Evolutionary conservation across 2,888 invertebrate species (phyloP), one percentile per base, ranked within the genome.

Genomic region (Drosophila suboccidentalis): DNA sequence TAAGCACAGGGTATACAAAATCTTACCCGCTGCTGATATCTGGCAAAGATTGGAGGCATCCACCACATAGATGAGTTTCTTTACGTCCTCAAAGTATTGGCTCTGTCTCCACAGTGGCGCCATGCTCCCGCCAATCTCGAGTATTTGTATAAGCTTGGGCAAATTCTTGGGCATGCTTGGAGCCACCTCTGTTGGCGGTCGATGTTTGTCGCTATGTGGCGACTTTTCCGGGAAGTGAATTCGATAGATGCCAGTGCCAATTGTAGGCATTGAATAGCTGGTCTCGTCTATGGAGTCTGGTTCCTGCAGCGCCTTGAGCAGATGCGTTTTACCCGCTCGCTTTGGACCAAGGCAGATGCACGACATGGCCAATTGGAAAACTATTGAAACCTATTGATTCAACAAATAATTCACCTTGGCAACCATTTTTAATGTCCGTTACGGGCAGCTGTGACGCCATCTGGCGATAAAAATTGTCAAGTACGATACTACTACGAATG

Each of bases 31-130:
- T 1, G 96, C 96, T 1, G 97, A 96, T 87, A 97, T 97, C 93
- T 97, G 97, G 84, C 97, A 97, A 43, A 97, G 93, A 93, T 97
- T 97, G 11, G 97, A 96, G 0, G 96, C 95, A 89, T 97, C 97
- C 17, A 97, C 96, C 1, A 97, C 97, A 87, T 96, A 97, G 71
- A 97, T 95, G 1, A 97, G 94, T 92, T 95, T 96, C 68, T 94
- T 94, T 0, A 93, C 91, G 55, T 95, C 94, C 46, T 94, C 94
- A 76, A 96, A 95, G 91, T 97, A 97, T 89, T 77, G 76, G 34
- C 77, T 77, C 10, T 95, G 95, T 22, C 94, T 94, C 97, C 97
- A 97, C 55, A 97, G 93, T 4, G 96, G 95, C 57, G 96, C 96
- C 96, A 97, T 96, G 73, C 94, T 94, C 3, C 97, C 97, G 0